Evolutionary conservation across 1,140 invertebrate genomes (phyloP).

Genomic region (Hycleus cichorii): DNA sequence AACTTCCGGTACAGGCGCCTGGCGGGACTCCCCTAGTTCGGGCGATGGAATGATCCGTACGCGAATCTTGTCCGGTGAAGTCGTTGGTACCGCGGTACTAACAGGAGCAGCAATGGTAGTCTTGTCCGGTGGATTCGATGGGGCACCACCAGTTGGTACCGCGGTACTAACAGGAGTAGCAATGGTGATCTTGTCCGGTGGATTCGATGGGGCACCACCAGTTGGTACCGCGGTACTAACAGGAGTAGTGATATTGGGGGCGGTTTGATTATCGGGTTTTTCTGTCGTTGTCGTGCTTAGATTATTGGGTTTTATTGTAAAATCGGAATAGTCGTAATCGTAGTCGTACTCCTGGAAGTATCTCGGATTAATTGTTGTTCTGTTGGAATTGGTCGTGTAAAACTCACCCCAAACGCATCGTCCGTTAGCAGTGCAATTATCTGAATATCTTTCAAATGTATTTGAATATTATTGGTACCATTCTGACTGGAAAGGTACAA

Average conservation of each 20-base stretch:
- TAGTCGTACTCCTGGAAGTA: constrained; percentile 52
- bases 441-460: constrained; percentile 68
- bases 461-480: constrained; percentile 68
- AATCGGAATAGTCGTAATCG: constrained; percentile 52
- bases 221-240: too few species aligned
- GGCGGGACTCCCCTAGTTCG: constrained; percentile 9
- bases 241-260: background rate
- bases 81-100: too few species aligned
- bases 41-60: constrained; percentile 7
- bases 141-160: too few species aligned
- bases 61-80: background rate
- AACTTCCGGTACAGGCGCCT: constrained; percentile 16
- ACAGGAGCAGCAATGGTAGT: too few species aligned
- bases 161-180: too few species aligned
- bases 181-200: too few species aligned
- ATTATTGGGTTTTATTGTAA: constrained; percentile 48
- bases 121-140: too few species aligned
- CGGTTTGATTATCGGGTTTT: constrained; percentile 21
- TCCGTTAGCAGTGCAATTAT: constrained; percentile 59
- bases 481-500: constrained; percentile 66
- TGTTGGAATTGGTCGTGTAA: background rate
- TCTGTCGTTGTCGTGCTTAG: constrained; percentile 38
- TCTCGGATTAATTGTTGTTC: background rate
- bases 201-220: too few species aligned
- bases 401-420: constrained; percentile 49